phyloP scores from a whole-genome alignment of 2,113 vertebrate species.

The Pelobates fuscus region DNA sequence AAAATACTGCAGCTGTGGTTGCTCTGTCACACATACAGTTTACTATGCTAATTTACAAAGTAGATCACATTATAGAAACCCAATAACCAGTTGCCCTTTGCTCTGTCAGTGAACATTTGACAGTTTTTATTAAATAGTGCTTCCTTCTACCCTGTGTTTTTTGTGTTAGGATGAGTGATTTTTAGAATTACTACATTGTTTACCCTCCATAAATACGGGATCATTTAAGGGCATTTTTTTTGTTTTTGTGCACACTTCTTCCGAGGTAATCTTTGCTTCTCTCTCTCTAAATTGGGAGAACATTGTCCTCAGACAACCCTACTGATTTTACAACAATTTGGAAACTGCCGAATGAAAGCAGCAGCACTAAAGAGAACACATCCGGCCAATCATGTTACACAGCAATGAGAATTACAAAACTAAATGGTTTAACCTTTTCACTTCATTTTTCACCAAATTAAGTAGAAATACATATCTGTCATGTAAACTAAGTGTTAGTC shows the following conservation, averaged over 20 bases:
- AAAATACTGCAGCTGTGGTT: neutral
- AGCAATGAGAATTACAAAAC: neutral
- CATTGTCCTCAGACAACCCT: constrained; percentile 42
- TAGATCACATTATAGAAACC: neutral
- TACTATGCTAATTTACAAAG: neutral
- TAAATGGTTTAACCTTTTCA: neutral
- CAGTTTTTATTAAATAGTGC: constrained; percentile 12
- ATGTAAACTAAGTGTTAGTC: neutral
- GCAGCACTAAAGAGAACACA: constrained; percentile 2
- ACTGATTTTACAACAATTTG: constrained; percentile 28
- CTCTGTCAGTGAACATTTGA: constrained; percentile 1
- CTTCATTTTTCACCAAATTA: too few relatives aligned
- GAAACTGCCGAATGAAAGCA: constrained; percentile 28
- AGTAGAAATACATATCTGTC: neutral
- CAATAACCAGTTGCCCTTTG: constrained; percentile 1
- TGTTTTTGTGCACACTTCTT: constrained; percentile 51
- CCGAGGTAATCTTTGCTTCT: constrained; percentile 45
- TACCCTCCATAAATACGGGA: constrained; percentile 37
- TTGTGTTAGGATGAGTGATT: constrained; percentile 27
- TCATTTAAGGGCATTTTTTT: constrained; percentile 48
- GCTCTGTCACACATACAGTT: neutral
- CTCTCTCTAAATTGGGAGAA: constrained; percentile 30
- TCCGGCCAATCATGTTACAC: neutral
- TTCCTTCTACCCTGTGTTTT: neutral
- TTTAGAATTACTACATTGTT: constrained; percentile 23